Percentiles rank a stretch among this genome's conserved stretches.
Evolutionary conservation across 1,140 invertebrate species (phyloP).

Genomic region (Heliconius nattereri): DNA sequence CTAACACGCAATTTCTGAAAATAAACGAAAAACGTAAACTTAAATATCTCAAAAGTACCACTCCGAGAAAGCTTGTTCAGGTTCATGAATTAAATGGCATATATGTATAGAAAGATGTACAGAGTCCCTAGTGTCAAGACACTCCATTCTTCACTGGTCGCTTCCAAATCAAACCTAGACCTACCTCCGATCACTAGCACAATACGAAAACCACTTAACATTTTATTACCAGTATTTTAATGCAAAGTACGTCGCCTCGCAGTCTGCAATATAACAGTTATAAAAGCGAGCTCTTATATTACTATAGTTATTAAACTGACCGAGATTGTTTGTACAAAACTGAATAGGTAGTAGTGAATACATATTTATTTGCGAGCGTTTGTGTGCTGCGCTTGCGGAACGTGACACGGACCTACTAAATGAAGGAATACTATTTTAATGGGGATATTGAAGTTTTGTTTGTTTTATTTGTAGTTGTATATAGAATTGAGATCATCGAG

Average conservation of each 20-base stretch:
- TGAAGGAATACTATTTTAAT: constrained; percentile 23
- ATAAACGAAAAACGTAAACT: background rate
- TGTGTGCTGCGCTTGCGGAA: constrained; percentile 53
- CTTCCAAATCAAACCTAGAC: background rate
- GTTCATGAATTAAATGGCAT: too few species aligned
- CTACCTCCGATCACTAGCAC: background rate
- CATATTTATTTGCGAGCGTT: constrained; percentile 60
- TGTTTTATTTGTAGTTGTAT: background rate
- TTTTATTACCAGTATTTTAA: constrained; percentile 26
- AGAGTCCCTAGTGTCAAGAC: too few species aligned
- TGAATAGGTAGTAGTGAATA: constrained; percentile 38
- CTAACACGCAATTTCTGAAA: background rate
- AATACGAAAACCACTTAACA: background rate
- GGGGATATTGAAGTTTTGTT: too few species aligned
- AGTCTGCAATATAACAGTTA: constrained; percentile 39
- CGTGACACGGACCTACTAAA: constrained; percentile 48
- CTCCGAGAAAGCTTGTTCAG: too few species aligned
- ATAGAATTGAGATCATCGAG: background rate
- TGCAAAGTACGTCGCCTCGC: constrained; percentile 20
- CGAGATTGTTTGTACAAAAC: constrained; percentile 35
- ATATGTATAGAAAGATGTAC: too few species aligned
- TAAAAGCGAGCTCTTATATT: constrained; percentile 10
- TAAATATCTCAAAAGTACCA: background rate
- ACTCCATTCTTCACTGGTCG: too few species aligned
- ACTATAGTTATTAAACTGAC: constrained; percentile 28